Conservation (phyloP, 2,888 invertebrate genomes). For the Coenonympha arcania region DNA sequence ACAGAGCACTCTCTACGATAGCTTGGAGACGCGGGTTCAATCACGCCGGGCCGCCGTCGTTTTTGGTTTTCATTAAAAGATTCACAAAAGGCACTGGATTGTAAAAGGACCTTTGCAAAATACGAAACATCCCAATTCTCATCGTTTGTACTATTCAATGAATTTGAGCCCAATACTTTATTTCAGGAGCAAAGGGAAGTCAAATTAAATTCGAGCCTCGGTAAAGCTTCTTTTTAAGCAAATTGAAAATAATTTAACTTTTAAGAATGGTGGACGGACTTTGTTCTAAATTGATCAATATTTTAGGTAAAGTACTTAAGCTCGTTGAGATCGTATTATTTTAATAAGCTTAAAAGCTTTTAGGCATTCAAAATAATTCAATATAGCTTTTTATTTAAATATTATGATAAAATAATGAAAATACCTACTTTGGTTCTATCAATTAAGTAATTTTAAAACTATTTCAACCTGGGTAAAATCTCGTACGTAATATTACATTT, state of each 20-base stretch:
- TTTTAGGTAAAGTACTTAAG: neutral
- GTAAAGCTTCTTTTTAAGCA: slow-evolving; percentile 9
- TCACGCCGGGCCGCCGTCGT: neutral
- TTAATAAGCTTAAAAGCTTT: neutral
- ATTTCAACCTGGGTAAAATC: neutral
- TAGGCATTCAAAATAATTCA: neutral
- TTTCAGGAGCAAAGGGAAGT: slow-evolving; percentile 1
- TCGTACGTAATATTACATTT: neutral
- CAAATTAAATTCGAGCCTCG: slow-evolving; percentile 7
- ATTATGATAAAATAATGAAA: neutral
- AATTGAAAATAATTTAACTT: slow-evolving; percentile 12
- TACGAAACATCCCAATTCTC: neutral
- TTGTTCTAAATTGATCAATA: neutral
- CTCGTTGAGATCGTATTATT: neutral
- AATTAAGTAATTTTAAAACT: neutral
- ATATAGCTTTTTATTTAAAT: neutral
- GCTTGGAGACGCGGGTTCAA: too few species aligned
- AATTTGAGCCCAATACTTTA: neutral
- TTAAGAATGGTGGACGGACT: neutral
- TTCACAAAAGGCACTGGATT: neutral
- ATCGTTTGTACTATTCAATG: neutral
- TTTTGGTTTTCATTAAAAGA: neutral
- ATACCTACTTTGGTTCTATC: too few species aligned
- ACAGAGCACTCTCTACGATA: too few species aligned
- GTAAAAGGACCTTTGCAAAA: neutral